These are phyloP conservation scores for Sebastes matsubarae DNA, from an alignment of 2,797 vertebrate genomes.

Conservation along the genomic window DNA sequence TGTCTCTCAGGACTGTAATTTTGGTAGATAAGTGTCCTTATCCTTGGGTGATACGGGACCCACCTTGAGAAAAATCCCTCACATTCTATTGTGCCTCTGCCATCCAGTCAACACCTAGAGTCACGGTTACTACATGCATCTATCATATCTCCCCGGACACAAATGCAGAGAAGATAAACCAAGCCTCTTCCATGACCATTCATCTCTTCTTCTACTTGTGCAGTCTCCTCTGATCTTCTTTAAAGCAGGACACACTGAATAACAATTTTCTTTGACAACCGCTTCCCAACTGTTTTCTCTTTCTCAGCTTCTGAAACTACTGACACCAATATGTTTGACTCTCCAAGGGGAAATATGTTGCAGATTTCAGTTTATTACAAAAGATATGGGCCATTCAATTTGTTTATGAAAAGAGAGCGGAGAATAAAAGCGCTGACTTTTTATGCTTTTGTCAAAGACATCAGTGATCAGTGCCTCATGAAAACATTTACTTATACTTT, in stretches of 20 bases:
- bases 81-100: conserved; percentile 51
- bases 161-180: conserved; percentile 51
- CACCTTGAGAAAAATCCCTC: conserved; percentile 58
- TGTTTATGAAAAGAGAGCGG: conserved; percentile 8
- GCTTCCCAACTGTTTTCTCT: conserved; percentile 16
- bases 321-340: conserved; percentile 11
- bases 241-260: conserved; percentile 30
- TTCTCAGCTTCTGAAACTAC: conserved; percentile 6
- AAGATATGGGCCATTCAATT: conserved; percentile 37
- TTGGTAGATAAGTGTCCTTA: conserved; percentile 64
- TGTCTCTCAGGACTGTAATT: conserved; percentile 59
- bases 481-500: conserved; percentile 49
- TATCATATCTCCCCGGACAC: conserved; percentile 61
- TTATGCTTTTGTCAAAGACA: conserved; percentile 33
- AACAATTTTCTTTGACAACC: conserved; percentile 37
- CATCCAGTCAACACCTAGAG: conserved; percentile 33
- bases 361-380: conserved; percentile 25
- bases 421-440: not conserved
- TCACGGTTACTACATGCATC: conserved; percentile 46
- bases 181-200: conserved; percentile 30
- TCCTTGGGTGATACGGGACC: conserved; percentile 52
- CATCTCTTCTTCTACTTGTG: conserved; percentile 45
- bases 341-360: conserved; percentile 15
- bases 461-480: conserved; percentile 28
- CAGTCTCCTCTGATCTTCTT: conserved; percentile 47